Base-by-base conservation (phyloP, 2,888 invertebrate species). In the Cyaniris semiargus region DNA sequence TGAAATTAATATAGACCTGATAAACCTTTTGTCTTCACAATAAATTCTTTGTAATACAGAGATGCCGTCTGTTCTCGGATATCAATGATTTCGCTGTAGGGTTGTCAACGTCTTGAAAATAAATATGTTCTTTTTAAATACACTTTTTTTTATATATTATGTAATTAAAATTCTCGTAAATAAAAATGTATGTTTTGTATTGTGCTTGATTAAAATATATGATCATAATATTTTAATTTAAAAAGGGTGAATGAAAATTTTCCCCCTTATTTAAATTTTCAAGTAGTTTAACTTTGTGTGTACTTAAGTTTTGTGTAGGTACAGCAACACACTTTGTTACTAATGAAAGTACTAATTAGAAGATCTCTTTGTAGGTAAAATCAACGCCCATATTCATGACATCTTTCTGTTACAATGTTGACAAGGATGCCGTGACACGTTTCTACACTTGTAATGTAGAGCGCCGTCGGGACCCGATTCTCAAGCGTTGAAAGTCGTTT, bases 11-110 rank as follows among this genome's bases (percentile, higher is more conserved):
- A 88, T 86, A 84, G 84, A 82, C 83, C 81, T 81, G 78, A 82
- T 83, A 82, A 82, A 81, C 83, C 85, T 85, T 84, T 88, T 86
- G 86, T 85, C 84, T 84, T 85, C 84, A 83, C 85, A 87, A 86
- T 86, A 86, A 88, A 85, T 86, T 87, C 86, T 84, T 86, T 88
- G 84, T 86, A 85, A 86, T 86, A 85, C 84, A 85, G 84, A 83
- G 85, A 88, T 88, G 85, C 85, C 85, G 82, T 81, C 83, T 83
- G 80, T 82, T 82, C 84, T 84, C 81, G 80, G 82, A 83, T 83
- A 84, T 81, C 82, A 81, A 84, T 84, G 84, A 85, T 86, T 85
- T 80, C 80, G 79, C 76, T 72, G 53, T 78, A 85, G 86, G 86
- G 87, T 79, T 85, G 84, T 75, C 82, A 76, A 18, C n/a, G 4